Evolutionary conservation across 2,888 invertebrate species (phyloP).

Genomic region (Drosophila diplacantha): DNA sequence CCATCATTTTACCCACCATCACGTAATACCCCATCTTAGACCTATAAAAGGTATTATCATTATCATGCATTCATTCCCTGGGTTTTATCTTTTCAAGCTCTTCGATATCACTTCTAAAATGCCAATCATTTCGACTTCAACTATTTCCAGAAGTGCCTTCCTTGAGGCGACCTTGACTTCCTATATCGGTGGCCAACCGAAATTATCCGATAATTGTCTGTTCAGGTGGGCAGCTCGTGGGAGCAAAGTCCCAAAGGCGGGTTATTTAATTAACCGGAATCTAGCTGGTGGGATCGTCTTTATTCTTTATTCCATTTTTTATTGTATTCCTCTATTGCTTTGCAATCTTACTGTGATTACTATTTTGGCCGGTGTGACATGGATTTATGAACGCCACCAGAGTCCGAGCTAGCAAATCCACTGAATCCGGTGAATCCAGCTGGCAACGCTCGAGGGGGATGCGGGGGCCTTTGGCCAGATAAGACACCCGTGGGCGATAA

Average conservation of each 20-base stretch:
- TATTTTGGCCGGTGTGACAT: slow-evolving; percentile 14
- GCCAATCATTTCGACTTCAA: neutral
- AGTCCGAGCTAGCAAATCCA: slow-evolving; percentile 11
- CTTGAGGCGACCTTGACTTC: slow-evolving; percentile 16
- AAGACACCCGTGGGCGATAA: slow-evolving; percentile 27
- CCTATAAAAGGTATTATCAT: neutral
- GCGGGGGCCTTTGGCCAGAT: slow-evolving; percentile 19
- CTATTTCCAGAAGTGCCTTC: neutral
- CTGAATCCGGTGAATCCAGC: slow-evolving; percentile 15
- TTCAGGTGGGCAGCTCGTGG: slow-evolving; percentile 16
- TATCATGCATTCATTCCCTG: neutral
- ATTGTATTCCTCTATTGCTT: neutral
- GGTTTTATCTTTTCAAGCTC: neutral
- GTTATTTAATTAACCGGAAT: slow-evolving; percentile 26
- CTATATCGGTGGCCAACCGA: slow-evolving; percentile 7
- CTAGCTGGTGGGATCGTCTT: slow-evolving; percentile 14
- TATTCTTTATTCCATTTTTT: neutral
- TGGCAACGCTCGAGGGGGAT: neutral
- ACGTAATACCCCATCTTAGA: neutral
- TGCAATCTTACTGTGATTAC: slow-evolving; percentile 12
- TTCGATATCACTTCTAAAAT: neutral
- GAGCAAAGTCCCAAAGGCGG: slow-evolving; percentile 23
- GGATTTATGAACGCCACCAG: slow-evolving; percentile 23
- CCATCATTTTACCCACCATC: neutral
- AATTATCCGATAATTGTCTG: slow-evolving; percentile 29